phyloP scores from a whole-genome alignment of 2,113 vertebrate genomes.

The Rhinoderma darwinii region DNA sequence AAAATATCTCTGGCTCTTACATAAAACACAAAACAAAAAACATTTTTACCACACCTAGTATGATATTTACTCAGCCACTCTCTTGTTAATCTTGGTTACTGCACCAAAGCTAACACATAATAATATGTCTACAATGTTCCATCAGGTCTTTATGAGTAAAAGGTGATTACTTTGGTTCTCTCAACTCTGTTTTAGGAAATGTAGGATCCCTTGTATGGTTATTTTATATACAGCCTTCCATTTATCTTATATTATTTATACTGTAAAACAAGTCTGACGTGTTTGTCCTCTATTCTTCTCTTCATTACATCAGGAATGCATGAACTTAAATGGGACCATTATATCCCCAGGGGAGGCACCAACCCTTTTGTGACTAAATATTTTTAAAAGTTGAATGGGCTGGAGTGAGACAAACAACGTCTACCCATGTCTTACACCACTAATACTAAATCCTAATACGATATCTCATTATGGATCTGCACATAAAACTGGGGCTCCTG shows the following conservation, averaged over 20 bases:
- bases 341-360: not conserved
- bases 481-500: constrained; percentile 23
- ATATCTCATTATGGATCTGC: constrained; percentile 2
- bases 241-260: not conserved
- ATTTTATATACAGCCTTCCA: not conserved
- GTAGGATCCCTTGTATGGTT: too few relatives aligned
- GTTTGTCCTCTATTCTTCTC: constrained; percentile 33
- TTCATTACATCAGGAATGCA: constrained; percentile 27
- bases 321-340: not conserved
- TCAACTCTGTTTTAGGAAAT: not conserved
- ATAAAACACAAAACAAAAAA: not conserved
- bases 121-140: not conserved
- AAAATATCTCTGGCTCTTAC: not conserved
- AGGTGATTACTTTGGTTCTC: not conserved
- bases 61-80: not conserved
- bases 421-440: not conserved
- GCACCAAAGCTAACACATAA: not conserved
- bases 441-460: not conserved
- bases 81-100: not conserved
- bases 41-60: constrained; percentile 27
- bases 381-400: not conserved
- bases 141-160: not conserved
- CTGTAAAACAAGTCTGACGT: constrained; percentile 34
- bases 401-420: not conserved
- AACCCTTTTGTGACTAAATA: not conserved